Evolutionary conservation across 2,113 vertebrate species (phyloP).

Genomic region (Tragelaphus scriptus): DNA sequence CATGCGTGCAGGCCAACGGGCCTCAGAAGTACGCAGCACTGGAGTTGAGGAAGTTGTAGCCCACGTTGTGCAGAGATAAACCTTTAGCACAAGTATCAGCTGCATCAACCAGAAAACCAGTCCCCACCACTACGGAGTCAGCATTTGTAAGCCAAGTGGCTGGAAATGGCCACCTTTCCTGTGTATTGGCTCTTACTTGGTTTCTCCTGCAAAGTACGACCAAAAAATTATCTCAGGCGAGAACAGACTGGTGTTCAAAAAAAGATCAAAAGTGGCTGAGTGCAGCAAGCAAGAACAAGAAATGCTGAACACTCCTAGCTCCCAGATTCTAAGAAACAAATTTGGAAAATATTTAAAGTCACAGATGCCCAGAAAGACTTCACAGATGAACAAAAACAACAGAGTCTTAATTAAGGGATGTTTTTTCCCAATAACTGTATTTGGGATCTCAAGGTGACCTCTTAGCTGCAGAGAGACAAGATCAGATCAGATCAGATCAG

Average conservation of each 20-base stretch:
- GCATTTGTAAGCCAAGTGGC: not conserved
- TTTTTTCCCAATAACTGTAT: not conserved
- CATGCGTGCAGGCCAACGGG: rapidly evolving
- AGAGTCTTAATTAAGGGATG: not conserved
- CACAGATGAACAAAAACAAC: not conserved
- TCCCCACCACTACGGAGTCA: not conserved
- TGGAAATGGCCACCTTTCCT: not conserved
- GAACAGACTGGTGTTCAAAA: not conserved
- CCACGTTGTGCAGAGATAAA: not conserved
- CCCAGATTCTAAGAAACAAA: not conserved
- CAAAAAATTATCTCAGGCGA: not conserved
- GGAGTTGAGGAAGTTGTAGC: not conserved
- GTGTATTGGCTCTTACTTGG: not conserved
- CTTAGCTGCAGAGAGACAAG: not conserved
- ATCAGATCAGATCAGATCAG: too few relatives aligned
- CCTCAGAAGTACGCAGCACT: rapidly evolving
- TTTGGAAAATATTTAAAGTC: not conserved
- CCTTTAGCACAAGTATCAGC: not conserved
- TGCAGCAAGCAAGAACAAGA: not conserved
- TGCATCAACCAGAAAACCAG: not conserved
- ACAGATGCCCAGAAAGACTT: not conserved
- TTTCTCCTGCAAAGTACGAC: not conserved
- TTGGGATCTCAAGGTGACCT: not conserved
- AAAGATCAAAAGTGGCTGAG: not conserved
- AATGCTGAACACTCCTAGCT: not conserved